These are phyloP conservation scores for Paradoxurus hermaphroditus DNA, from an alignment of 2,113 vertebrate species.

Conservation along the genomic window DNA sequence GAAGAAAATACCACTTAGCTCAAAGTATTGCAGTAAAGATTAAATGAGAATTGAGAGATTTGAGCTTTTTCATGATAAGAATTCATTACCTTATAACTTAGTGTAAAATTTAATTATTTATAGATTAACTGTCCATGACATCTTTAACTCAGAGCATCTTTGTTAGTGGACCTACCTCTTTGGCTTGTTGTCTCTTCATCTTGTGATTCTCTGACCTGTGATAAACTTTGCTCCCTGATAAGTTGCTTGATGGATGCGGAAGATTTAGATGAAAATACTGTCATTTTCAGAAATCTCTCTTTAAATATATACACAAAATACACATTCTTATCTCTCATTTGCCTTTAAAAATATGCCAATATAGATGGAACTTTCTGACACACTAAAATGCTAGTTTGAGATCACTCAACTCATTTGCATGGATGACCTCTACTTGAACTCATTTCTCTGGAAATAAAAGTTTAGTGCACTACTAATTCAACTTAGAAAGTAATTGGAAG, in stretches of 20 bases:
- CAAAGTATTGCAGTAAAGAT: not conserved
- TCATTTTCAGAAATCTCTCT: conserved; percentile 24
- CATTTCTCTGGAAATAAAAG: conserved; percentile 77
- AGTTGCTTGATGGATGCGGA: not conserved
- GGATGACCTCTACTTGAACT: conserved; percentile 74
- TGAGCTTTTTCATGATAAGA: not conserved
- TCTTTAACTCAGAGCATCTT: not conserved
- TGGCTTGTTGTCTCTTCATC: not conserved
- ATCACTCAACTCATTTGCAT: conserved; percentile 69
- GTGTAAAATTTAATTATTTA: not conserved
- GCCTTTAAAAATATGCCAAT: conserved; percentile 61
- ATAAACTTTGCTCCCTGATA: not conserved
- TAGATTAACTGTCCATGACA: not conserved
- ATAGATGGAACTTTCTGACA: conserved; percentile 49
- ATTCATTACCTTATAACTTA: not conserved
- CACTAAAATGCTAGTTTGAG: conserved; percentile 58
- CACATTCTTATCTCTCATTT: conserved; percentile 10
- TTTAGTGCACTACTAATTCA: conserved; percentile 76
- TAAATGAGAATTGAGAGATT: not conserved
- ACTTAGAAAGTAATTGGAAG: conserved; percentile 77
- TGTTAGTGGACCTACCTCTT: not conserved
- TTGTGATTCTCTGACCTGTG: not conserved
- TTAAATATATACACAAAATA: conserved; percentile 32
- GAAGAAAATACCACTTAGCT: not conserved
- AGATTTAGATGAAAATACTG: not conserved